Base-by-base conservation (phyloP, 2,888 invertebrate genomes). In the Acronicta psi region DNA sequence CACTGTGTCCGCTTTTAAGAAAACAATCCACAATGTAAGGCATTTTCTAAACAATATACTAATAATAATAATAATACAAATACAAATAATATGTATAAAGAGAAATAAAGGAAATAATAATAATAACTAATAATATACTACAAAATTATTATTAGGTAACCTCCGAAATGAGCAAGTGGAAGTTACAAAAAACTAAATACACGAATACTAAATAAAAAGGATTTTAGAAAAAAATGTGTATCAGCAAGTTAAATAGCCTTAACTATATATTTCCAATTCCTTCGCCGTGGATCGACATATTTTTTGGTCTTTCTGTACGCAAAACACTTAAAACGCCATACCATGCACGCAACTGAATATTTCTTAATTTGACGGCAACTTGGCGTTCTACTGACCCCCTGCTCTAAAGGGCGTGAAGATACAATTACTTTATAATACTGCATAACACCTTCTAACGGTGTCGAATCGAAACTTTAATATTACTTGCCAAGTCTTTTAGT, bases 361-460 rank as follows among this genome's bases (percentile, higher is more conserved):
- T 69, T 43, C 62, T 68, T 52, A 69, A 69, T 67, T 67, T 58
- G 50, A 49, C 53, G 68, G 58, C 51, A 72, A 62, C 69, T 41
- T 67, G 54, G 43, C 51, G 69, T 53, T 58, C 76, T 60, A 75
- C 76, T 75, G 53, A 73, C 69, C 75, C 42, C 55, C 18, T 45
- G 51, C 16, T 31, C 29, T 56, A 52, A 41, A 42, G 50, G 40
- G 50, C 58, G 51, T 58, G 52, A 62, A 56, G 47, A 54, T 69
- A 62, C 38, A 49, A 37, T 65, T 64, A 45, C 61, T 56, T 52
- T 73, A 52, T 69, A 65, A 55, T 59, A 67, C 45, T 43, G 50
- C 57, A 52, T 58, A 64, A 59, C 43, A 59, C 38, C 23, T 36
- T 47, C 25, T 10, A 20, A 14, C 43, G 18, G n/a, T 55, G 29